Evolutionary conservation across 2,888 invertebrate genomes (phyloP).

Genomic region (Listrodromus nycthemerus): DNA sequence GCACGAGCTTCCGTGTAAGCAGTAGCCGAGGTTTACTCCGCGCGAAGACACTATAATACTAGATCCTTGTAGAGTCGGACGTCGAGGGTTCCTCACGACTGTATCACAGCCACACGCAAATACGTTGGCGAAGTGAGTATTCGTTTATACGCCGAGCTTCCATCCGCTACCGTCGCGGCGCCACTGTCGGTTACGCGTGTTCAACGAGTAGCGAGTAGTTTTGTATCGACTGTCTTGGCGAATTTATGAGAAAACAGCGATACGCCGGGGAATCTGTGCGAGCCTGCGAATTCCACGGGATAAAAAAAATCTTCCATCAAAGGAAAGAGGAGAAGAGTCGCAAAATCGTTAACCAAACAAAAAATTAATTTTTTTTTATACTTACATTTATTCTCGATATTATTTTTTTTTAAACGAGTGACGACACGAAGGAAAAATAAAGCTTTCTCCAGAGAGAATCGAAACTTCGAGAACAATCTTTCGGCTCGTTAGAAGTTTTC

Average conservation of each 20-base stretch:
- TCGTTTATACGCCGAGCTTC: conserved; percentile 13
- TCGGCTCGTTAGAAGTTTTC: too few relatives aligned
- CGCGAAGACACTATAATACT: conserved; percentile 15
- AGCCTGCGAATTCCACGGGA: too few relatives aligned
- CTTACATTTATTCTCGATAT: too few relatives aligned
- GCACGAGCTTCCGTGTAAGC: not conserved
- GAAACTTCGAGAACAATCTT: too few relatives aligned
- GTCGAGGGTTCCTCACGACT: conserved; percentile 11
- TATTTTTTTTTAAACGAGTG: too few relatives aligned
- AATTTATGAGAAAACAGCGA: not conserved
- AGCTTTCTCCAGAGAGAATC: too few relatives aligned
- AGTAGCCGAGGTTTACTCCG: not conserved
- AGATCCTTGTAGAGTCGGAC: conserved; percentile 38
- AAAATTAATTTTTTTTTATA: too few relatives aligned
- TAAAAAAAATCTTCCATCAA: too few relatives aligned
- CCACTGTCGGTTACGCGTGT: conserved; percentile 1
- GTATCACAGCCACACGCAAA: not conserved
- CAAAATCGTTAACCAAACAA: too few relatives aligned
- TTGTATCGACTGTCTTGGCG: not conserved
- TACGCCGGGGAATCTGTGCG: not conserved
- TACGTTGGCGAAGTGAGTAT: conserved; percentile 22
- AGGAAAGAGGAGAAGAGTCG: too few relatives aligned
- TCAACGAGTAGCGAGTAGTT: not conserved
- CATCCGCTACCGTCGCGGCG: not conserved
- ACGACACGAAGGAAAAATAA: too few relatives aligned